Percentiles rank a stretch among this genome's conserved stretches.
Conservation (phyloP, 2,888 invertebrate species). For the Ophion obscuratus region DNA sequence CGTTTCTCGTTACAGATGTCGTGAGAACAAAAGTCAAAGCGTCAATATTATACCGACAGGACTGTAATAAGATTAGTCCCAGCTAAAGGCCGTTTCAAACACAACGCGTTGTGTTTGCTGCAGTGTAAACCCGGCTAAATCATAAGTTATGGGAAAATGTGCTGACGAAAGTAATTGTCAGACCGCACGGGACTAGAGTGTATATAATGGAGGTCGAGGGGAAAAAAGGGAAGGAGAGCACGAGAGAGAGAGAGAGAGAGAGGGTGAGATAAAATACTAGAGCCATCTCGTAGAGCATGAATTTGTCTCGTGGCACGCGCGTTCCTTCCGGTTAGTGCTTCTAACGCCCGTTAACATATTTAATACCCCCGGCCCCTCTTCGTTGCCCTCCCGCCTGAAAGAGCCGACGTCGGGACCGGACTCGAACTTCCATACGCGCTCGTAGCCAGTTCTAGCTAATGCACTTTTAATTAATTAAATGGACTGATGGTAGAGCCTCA, state of each 20-base stretch:
- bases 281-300: slow-evolving; percentile 28
- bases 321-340: slow-evolving; percentile 77
- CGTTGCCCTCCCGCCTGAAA: background rate
- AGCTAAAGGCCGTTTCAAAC: slow-evolving; percentile 33
- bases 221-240: background rate
- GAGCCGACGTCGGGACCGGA: slow-evolving; percentile 35
- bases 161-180: slow-evolving; percentile 66
- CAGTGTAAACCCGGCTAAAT: slow-evolving; percentile 49
- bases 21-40: slow-evolving; percentile 54
- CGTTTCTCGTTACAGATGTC: background rate
- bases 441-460: slow-evolving; percentile 77
- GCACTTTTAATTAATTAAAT: slow-evolving; percentile 85
- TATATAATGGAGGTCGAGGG: slow-evolving; percentile 29
- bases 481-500: slow-evolving; percentile 79
- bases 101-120: slow-evolving; percentile 3
- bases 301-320: slow-evolving; percentile 63
- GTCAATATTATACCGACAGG: slow-evolving; percentile 42
- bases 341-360: slow-evolving; percentile 64
- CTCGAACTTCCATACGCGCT: slow-evolving; percentile 36
- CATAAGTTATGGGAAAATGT: slow-evolving; percentile 69
- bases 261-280: slow-evolving; percentile 35
- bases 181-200: slow-evolving; percentile 44
- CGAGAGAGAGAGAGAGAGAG: background rate
- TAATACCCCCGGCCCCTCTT: slow-evolving; percentile 62
- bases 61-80: slow-evolving; percentile 45